Percentiles rank a stretch among this genome's conserved stretches.
phyloP scores from a whole-genome alignment of 1,140 invertebrate species.

The Leptinotarsa undecemlineata region DNA sequence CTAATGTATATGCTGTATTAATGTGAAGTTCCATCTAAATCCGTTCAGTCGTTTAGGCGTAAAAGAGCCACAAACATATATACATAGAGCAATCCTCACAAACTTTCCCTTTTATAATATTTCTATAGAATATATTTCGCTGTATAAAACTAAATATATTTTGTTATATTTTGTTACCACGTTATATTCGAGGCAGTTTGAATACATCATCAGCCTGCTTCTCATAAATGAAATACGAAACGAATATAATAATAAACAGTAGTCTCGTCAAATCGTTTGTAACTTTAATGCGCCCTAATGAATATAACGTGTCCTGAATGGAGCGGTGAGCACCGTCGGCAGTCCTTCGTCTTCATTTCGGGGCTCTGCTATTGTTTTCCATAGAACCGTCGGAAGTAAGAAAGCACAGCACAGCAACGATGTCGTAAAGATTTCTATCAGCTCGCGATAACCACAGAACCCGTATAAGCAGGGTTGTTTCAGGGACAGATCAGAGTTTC shows the following conservation, averaged over 20 bases:
- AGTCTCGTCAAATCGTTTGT: constrained; percentile 32
- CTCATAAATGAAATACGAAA: neutral
- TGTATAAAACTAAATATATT: too few species aligned
- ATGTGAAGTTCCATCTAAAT: too few species aligned
- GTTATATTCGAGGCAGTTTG: too few species aligned
- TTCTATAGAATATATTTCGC: too few species aligned
- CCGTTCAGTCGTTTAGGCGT: too few species aligned
- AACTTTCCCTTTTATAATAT: too few species aligned
- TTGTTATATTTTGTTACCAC: too few species aligned
- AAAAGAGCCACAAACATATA: too few species aligned
- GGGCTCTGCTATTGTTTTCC: constrained; percentile 18
- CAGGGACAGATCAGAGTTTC: too few species aligned
- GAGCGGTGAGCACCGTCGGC: constrained; percentile 19
- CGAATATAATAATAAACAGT: constrained; percentile 23
- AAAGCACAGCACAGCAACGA: constrained; percentile 14
- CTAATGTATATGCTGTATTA: too few species aligned
- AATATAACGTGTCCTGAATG: constrained; percentile 33
- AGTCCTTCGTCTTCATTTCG: constrained; percentile 36
- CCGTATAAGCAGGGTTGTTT: neutral
- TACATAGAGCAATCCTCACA: too few species aligned
- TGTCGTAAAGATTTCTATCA: constrained; percentile 35
- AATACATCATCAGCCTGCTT: too few species aligned
- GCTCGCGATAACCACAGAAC: neutral
- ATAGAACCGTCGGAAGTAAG: constrained; percentile 13
- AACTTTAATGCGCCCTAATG: constrained; percentile 34